Percentiles rank a stretch among this genome's conserved stretches.
Evolutionary conservation across 2,797 vertebrate species (phyloP).

Genomic region (Sphenopsis melanotis): DNA sequence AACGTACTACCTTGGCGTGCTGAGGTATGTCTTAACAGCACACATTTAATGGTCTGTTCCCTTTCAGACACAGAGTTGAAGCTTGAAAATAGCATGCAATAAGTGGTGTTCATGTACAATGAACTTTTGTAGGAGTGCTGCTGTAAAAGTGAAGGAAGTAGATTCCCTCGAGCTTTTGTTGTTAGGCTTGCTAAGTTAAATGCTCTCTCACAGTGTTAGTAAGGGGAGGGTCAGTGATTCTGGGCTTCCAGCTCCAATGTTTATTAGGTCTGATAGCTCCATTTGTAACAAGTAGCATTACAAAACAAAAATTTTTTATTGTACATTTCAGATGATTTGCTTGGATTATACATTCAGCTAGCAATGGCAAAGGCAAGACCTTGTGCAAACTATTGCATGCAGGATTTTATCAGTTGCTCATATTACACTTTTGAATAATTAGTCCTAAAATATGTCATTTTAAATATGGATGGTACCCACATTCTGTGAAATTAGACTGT

Average conservation of each 20-base stretch:
- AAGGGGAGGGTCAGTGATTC: background rate
- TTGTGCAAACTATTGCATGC: background rate
- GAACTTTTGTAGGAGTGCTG: background rate
- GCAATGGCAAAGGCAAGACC: background rate
- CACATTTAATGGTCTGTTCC: background rate
- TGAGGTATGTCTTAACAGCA: conserved; percentile 80
- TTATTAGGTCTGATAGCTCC: background rate
- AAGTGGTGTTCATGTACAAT: background rate
- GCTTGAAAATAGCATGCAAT: background rate
- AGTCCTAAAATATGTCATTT: background rate
- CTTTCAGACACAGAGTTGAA: background rate
- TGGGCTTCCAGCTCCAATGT: background rate
- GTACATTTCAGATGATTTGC: background rate
- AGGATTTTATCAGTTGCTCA: background rate
- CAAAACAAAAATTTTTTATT: background rate
- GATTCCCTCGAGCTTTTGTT: background rate
- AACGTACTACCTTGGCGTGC: conserved; percentile 92
- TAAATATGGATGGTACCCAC: background rate
- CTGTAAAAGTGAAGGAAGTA: background rate
- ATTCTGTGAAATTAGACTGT: background rate
- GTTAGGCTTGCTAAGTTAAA: background rate
- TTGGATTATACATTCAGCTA: background rate
- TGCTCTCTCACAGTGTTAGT: accelerated
- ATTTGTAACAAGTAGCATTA: background rate
- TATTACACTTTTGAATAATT: background rate